Evolutionary conservation across 2,797 vertebrate genomes (phyloP).

Genomic region (Neosilurus mollespiculum): DNA sequence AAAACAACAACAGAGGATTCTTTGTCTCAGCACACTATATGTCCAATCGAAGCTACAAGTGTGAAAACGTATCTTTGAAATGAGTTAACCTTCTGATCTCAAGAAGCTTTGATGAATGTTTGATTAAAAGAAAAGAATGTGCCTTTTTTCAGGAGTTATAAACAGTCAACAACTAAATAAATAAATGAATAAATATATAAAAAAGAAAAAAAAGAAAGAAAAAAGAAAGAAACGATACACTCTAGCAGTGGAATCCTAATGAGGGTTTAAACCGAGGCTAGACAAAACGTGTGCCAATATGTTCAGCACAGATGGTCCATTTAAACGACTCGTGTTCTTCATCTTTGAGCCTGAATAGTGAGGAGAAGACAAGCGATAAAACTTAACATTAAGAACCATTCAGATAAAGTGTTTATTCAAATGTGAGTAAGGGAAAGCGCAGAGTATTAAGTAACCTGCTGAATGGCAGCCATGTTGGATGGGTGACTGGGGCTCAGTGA

Average conservation of each 20-base stretch:
- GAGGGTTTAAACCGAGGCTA: slow-evolving; percentile 3
- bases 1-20: neutral
- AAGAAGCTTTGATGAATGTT: slow-evolving; percentile 41
- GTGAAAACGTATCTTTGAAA: slow-evolving; percentile 31
- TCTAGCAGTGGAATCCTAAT: neutral
- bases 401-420: neutral
- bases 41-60: neutral
- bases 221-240: neutral
- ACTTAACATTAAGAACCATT: neutral
- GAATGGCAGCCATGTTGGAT: slow-evolving; percentile 45
- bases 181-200: no score
- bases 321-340: neutral
- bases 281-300: neutral
- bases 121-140: slow-evolving; percentile 34
- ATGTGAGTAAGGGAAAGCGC: no score
- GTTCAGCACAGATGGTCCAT: neutral
- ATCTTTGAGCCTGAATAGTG: neutral
- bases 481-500: slow-evolving; percentile 46
- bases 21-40: neutral
- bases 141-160: slow-evolving; percentile 13
- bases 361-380: neutral
- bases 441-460: neutral
- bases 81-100: slow-evolving; percentile 37
- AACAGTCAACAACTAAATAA: slow-evolving; percentile 15
- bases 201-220: neutral